Evolutionary conservation across 1,140 invertebrate genomes (phyloP).

Genomic region (Caenorhabditis elegans): DNA sequence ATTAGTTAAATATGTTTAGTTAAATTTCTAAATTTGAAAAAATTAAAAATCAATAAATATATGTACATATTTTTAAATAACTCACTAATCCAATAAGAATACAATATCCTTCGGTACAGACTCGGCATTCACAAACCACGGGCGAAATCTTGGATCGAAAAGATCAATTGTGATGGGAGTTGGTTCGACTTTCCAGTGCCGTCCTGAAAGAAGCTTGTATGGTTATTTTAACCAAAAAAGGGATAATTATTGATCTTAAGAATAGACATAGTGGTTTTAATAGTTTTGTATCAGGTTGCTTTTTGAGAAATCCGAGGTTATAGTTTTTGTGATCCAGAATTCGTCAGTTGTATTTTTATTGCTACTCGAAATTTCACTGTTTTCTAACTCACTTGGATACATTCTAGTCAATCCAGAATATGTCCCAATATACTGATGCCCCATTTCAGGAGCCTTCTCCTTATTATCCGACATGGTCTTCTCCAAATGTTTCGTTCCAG

Average conservation of each 20-base stretch:
- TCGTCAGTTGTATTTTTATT: too few relatives aligned
- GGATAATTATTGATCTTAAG: too few relatives aligned
- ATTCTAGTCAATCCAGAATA: constrained; percentile 49
- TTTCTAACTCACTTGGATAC: constrained; percentile 48
- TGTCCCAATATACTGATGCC: constrained; percentile 48
- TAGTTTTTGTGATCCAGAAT: too few relatives aligned
- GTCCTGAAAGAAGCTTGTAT: not conserved
- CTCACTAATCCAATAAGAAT: constrained; percentile 52
- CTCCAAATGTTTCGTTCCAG: constrained; percentile 36
- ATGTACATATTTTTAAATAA: not conserved
- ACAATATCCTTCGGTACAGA: constrained; percentile 49
- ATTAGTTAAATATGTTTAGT: too few relatives aligned
- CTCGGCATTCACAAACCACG: constrained; percentile 51
- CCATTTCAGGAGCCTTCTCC: constrained; percentile 11
- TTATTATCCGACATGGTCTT: constrained; percentile 37
- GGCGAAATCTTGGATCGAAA: constrained; percentile 50
- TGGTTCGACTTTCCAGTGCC: constrained; percentile 47
- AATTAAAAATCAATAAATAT: too few relatives aligned
- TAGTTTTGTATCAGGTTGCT: too few relatives aligned
- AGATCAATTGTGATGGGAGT: constrained; percentile 48
- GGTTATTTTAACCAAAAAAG: too few relatives aligned
- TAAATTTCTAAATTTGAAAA: too few relatives aligned
- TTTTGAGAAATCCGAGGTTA: too few relatives aligned
- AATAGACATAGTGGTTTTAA: too few relatives aligned
- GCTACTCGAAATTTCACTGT: too few relatives aligned